Conservation (phyloP, 2,797 vertebrate genomes). For the Loris lydekkerianus region DNA sequence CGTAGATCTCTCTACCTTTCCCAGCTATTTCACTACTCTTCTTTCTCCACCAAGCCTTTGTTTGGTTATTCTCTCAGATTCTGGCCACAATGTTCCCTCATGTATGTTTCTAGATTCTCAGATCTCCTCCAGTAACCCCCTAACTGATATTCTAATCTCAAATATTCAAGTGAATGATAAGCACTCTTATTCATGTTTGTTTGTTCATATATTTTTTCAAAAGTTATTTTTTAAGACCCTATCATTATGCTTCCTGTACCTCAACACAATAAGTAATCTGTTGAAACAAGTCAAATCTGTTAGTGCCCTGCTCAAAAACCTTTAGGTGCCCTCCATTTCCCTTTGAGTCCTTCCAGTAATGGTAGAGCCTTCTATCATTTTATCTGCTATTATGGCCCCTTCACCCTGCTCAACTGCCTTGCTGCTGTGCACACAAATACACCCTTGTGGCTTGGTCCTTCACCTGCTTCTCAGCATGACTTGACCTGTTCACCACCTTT, state of each 20-base stretch:
- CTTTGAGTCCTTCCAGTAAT: not conserved
- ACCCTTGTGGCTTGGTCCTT: not conserved
- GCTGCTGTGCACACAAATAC: not conserved
- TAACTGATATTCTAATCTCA: not conserved
- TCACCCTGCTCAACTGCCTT: not conserved
- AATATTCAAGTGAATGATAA: not conserved
- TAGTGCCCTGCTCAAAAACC: not conserved
- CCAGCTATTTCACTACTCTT: not conserved
- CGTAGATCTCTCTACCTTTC: not conserved
- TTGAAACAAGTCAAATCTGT: constrained; percentile 2
- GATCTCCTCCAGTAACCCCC: not conserved
- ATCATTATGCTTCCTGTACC: not conserved
- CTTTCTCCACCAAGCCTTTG: not conserved
- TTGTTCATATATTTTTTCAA: not conserved
- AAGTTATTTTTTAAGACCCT: not conserved
- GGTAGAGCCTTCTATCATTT: not conserved
- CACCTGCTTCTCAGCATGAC: not conserved
- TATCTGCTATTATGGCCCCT: not conserved
- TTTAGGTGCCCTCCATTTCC: not conserved
- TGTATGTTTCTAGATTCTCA: not conserved
- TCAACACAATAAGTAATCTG: constrained; percentile 22
- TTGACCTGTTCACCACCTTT: not conserved
- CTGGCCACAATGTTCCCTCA: not conserved
- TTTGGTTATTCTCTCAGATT: constrained; percentile 10
- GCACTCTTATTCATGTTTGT: not conserved